phyloP scores from a whole-genome alignment of 2,888 invertebrate species.

The Eupithecia vulgata region DNA sequence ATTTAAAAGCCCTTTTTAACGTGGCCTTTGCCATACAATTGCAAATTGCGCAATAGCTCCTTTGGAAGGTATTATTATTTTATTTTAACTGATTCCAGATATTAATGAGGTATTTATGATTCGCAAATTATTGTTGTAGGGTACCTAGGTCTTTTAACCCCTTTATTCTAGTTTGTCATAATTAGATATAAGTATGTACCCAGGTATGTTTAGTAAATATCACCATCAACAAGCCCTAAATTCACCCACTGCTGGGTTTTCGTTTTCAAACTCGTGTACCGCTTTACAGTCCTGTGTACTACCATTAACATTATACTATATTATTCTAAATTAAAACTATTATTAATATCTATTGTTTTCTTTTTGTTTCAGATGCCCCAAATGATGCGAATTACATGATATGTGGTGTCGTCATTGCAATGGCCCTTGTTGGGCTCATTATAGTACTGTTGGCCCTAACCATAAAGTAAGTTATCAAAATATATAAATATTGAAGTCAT shows the following conservation, averaged over 20 bases:
- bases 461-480: slow-evolving; percentile 86
- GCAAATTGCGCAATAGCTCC: neutral
- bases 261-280: neutral
- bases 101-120: neutral
- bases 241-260: neutral
- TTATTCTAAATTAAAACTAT: neutral
- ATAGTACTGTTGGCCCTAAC: slow-evolving; percentile 92
- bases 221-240: neutral
- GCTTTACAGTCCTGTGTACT: neutral
- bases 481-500: neutral
- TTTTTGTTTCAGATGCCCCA: slow-evolving; percentile 90
- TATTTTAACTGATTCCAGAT: neutral
- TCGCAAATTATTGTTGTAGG: too few species aligned
- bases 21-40: too few species aligned
- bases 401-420: slow-evolving; percentile 92
- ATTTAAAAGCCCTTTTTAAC: too few species aligned
- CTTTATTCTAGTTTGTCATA: neutral
- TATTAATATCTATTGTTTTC: slow-evolving; percentile 38
- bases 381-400: slow-evolving; percentile 93
- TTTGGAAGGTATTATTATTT: neutral
- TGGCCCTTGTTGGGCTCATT: slow-evolving; percentile 91
- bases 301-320: neutral
- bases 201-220: neutral
- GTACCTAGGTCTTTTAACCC: neutral
- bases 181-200: neutral